phyloP scores from a whole-genome alignment of 2,113 vertebrate species.

The Tapirus terrestris region DNA sequence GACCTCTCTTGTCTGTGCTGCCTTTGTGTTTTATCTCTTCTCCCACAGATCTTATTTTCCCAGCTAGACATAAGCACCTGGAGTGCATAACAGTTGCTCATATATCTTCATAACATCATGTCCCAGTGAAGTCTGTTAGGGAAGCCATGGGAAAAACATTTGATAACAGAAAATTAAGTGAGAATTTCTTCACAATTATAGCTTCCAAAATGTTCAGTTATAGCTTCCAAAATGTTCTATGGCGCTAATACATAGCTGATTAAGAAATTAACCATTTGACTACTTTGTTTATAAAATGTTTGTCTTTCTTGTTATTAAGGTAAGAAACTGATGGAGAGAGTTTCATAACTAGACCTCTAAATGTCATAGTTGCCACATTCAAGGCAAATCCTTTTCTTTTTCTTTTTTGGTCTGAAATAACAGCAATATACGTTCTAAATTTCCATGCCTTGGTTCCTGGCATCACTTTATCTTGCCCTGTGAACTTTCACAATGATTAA shows the following conservation, averaged over 20 bases:
- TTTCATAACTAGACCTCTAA: background rate
- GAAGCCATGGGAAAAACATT: background rate
- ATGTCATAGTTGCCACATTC: background rate
- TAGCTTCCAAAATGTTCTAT: background rate
- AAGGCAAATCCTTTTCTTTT: background rate
- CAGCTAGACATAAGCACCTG: background rate
- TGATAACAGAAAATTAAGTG: background rate
- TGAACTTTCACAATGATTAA: background rate
- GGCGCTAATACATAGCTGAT: background rate
- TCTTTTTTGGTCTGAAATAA: background rate
- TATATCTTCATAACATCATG: background rate
- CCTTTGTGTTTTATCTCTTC: background rate
- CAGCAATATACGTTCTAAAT: background rate
- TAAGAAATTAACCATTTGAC: constrained; percentile 16
- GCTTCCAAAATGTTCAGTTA: background rate
- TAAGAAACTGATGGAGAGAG: background rate
- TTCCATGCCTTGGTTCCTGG: background rate
- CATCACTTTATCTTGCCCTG: background rate
- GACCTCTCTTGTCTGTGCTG: background rate
- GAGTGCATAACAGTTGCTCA: background rate
- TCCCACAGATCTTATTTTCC: background rate
- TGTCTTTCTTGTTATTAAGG: background rate
- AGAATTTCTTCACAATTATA: background rate
- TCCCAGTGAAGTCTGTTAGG: background rate
- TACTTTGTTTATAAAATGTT: background rate